Evolutionary conservation across 2,888 invertebrate species (phyloP), one percentile per base, ranked within the genome.

Genomic region (Camponotus fellah): DNA sequence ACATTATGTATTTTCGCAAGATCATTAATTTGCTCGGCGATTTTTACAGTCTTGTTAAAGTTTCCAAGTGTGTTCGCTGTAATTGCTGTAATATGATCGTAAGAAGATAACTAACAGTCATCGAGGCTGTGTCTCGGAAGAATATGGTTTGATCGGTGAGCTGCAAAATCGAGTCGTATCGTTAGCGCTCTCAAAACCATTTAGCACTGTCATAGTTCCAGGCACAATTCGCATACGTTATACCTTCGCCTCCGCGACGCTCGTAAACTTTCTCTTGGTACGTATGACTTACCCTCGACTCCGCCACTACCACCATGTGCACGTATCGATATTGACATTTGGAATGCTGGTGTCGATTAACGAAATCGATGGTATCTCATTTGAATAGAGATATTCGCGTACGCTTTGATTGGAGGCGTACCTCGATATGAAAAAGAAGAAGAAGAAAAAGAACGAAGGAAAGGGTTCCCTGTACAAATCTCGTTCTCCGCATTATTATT

Each of bases 311-410:
- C 46, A 62, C 17, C 34, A 2, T 37, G 62, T 60, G 49, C 64
- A 65, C 79, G 69, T 76, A 87, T 81, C 83, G 82, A 49, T 81
- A 85, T 85, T 90, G 92, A 92, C 91, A 91, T 91, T 92, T 91
- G 84, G 89, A 88, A 91, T 91, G 92, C 89, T 91, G 90, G 91
- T 91, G 87, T 86, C 91, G 91, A 91, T 91, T 90, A 88, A 83
- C 83, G 68, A 86, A 85, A 84, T 89, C 89, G 91, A 91, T 90
- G 89, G 43, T 84, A 88, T 91, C 91, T 79, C 37, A 21, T 60
- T 43, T 12, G 66, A 26, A 60, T 58, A 74, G 43, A 62, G 10
- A 40, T 34, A 84, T 53, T 68, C 49, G 32, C 60, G 64, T 72
- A 62, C 62, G 60, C 17, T 76, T 85, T 80, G 85, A 85, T 82